Conservation (phyloP, 2,113 vertebrate species). For the Cheirogaleus medius region DNA sequence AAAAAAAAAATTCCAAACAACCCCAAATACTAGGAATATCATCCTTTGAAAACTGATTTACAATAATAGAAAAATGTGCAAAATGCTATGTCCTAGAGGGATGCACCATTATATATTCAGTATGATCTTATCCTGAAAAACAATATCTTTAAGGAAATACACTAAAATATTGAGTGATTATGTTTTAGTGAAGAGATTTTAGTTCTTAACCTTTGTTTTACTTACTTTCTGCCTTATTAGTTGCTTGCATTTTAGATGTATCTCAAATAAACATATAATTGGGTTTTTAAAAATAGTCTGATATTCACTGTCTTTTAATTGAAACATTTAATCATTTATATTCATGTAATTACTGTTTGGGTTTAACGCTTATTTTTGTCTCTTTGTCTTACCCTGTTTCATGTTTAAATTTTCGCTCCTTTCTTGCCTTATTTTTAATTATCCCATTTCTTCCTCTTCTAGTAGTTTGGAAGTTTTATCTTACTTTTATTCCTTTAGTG, state of each 20-base stretch:
- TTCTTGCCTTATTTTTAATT: neutral
- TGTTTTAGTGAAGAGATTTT: neutral
- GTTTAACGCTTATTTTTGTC: neutral
- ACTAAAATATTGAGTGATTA: neutral
- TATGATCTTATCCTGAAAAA: neutral
- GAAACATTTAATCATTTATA: neutral
- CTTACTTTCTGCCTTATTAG: neutral
- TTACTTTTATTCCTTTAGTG: conserved; percentile 20
- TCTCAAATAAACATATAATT: neutral
- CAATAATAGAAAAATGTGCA: neutral
- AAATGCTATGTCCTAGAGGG: neutral
- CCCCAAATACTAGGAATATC: neutral
- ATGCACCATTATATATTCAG: neutral
- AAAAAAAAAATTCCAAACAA: neutral
- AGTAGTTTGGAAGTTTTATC: neutral
- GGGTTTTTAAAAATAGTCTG: neutral
- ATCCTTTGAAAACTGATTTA: conserved; percentile 25
- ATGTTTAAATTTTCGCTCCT: neutral
- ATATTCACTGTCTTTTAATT: neutral
- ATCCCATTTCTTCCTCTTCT: neutral
- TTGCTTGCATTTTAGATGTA: neutral
- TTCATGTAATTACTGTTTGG: neutral
- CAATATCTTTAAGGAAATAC: neutral
- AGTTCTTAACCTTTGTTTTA: neutral
- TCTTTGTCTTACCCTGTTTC: neutral